Evolutionary conservation across 2,113 vertebrate species (phyloP).

Genomic region (Myxocyprinus asiaticus): DNA sequence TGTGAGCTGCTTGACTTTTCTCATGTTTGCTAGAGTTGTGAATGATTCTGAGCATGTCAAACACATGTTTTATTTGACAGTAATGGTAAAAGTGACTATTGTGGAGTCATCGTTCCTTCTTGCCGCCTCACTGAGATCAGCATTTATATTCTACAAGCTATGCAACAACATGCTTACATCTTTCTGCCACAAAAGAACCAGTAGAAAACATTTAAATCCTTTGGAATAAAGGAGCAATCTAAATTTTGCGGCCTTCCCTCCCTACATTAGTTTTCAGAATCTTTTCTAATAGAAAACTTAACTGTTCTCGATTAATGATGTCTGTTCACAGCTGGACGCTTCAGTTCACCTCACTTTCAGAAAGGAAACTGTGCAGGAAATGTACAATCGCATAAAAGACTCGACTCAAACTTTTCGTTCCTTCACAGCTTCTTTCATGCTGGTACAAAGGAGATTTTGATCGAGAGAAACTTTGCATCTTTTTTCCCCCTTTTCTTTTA

Average conservation of each 20-base stretch:
- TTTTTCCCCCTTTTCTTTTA: conserved; percentile 13
- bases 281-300: conserved; percentile 2
- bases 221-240: neutral
- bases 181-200: too few relatives aligned
- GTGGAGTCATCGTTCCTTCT: neutral
- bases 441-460: conserved; percentile 16
- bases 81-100: too few relatives aligned
- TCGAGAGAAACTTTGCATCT: conserved; percentile 37
- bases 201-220: too few relatives aligned
- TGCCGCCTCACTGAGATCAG: neutral
- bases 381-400: conserved; percentile 10
- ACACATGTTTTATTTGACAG: too few relatives aligned
- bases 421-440: conserved; percentile 23
- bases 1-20: neutral
- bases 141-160: neutral
- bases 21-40: too few relatives aligned
- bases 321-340: conserved; percentile 46
- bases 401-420: conserved; percentile 18
- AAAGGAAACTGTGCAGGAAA: conserved; percentile 10
- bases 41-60: neutral
- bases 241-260: neutral
- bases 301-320: conserved; percentile 54
- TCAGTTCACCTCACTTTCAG: conserved; percentile 29
- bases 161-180: too few relatives aligned
- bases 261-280: neutral